Evolutionary conservation across 2,888 invertebrate genomes (phyloP), one percentile per base, ranked within the genome.

Genomic region (Drosophila longiperda): DNA sequence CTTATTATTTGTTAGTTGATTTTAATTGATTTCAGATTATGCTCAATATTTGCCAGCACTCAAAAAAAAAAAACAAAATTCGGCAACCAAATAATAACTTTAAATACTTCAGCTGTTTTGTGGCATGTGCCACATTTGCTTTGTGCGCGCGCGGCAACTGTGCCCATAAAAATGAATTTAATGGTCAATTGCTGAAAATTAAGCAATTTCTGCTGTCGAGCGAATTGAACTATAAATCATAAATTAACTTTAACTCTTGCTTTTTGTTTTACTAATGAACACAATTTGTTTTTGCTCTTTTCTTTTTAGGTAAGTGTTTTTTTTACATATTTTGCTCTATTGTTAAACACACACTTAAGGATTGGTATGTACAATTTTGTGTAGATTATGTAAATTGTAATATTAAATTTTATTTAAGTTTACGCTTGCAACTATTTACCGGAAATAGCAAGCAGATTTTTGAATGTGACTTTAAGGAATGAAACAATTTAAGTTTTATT

Each of bases 261-360:
- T 59, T 65, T 50, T 54, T 80, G 62, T 33, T 40, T 75, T 48
- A 71, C 61, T 72, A 66, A 80, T 54, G 40, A 59, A 49, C 57
- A 63, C 34, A 1, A 32, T 15, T 55, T 57, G 66, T 29, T 45
- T 9, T 59, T 50, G 55, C 48, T 74, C 65, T 48, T 75, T 49
- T 84, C 66, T 38, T 83, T 83, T 53, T 74, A 83, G 83, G 83
- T 83, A 83, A 83, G 83, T 85, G 68, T 20, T 53, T 53, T 26
- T 48, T 26, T 48, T 11, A 6, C 33, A 11, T 34, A 1, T 23
- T 45, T 4, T 26, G 26, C 15, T 4, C 23, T 15, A 33, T 26
- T 55, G 29, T 52, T 45, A 38, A 23, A 8, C 17, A 26, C n/a
- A 57, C n/a, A 57, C 29, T 34, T 20, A 4, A 34, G 17, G 36